These are phyloP conservation scores for Choloepus didactylus DNA, from an alignment of 2,797 vertebrate genomes.

Conservation along the genomic window DNA sequence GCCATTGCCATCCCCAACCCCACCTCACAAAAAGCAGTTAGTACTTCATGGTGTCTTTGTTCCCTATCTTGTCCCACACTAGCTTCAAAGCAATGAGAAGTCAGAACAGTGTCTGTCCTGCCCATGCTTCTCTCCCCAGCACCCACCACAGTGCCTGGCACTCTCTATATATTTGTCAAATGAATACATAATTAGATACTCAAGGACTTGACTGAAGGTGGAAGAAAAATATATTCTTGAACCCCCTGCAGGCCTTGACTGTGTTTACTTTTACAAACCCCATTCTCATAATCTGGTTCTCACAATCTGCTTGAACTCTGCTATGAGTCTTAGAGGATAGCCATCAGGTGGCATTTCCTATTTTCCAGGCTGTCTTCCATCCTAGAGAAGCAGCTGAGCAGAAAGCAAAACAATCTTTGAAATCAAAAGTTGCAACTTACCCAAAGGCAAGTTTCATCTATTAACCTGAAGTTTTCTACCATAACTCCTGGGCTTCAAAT, in stretches of 20 bases:
- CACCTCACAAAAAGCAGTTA: neutral
- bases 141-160: neutral
- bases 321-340: neutral
- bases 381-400: neutral
- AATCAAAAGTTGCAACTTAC: neutral
- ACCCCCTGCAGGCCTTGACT: neutral
- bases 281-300: conserved; percentile 1
- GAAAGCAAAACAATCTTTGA: conserved; percentile 40
- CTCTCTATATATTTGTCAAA: neutral
- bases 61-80: neutral
- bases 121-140: neutral
- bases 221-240: neutral
- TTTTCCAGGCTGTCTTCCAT: neutral
- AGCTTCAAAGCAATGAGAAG: neutral
- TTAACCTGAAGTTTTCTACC: neutral
- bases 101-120: neutral
- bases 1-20: neutral
- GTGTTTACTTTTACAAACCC: neutral
- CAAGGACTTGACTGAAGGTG: neutral
- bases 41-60: neutral
- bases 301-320: neutral
- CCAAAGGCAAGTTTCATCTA: neutral
- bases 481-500: neutral
- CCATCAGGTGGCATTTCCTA: neutral
- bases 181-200: neutral